A percentile compares a stretch with the other conserved stretches of the same genome.
Conservation (phyloP, 2,888 invertebrate genomes). For the Amblyjoppa fuscipennis region DNA sequence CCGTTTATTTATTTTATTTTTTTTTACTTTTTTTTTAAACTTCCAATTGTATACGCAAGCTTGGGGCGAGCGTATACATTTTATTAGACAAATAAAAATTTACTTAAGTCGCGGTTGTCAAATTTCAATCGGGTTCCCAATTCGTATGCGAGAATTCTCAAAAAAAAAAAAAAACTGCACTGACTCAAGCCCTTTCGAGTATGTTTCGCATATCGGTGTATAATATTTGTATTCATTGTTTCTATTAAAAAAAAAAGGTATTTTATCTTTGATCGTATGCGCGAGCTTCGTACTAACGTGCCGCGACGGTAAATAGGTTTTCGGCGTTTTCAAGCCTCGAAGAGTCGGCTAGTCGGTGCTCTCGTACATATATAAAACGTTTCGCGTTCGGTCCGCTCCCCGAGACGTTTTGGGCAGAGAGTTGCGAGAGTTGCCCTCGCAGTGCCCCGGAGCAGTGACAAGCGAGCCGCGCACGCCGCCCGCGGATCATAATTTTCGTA, state of each 20-base stretch:
- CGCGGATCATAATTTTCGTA: constrained; percentile 83
- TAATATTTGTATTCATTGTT: background rate
- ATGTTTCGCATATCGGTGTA: too few species aligned
- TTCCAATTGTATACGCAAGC: background rate
- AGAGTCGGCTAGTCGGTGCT: background rate
- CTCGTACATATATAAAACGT: background rate
- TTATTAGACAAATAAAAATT: too few species aligned
- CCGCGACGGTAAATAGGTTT: background rate
- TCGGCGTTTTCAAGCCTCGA: background rate
- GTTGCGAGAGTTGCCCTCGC: constrained; percentile 43
- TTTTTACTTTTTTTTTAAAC: background rate
- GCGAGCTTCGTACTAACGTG: background rate
- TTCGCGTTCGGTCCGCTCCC: background rate
- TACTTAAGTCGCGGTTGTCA: too few species aligned
- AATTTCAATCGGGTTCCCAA: too few species aligned
- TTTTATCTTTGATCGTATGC: background rate
- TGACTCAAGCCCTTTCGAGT: background rate
- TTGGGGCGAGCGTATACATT: too few species aligned
- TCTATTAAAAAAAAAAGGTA: background rate
- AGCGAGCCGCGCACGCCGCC: constrained; percentile 67
- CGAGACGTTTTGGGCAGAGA: background rate
- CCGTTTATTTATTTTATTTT: background rate
- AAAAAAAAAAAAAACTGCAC: background rate
- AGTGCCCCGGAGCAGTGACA: constrained; percentile 82
- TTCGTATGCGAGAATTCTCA: too few species aligned